Base-by-base conservation (phyloP, 2,888 invertebrate species). In the Lacanobia oleracea region DNA sequence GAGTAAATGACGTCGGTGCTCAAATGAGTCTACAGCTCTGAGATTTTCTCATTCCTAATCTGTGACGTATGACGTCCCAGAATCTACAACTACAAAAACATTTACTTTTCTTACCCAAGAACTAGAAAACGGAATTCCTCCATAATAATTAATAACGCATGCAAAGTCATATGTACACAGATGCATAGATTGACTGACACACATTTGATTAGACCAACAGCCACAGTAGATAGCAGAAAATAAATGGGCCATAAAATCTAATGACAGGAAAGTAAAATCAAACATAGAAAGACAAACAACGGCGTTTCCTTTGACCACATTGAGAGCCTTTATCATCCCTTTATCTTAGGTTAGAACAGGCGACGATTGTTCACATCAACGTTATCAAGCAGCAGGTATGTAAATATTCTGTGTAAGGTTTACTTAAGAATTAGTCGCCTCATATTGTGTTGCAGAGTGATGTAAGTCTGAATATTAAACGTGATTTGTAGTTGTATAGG, bases 261-360 rank as follows among this genome's bases (percentile, higher is more conserved):
- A 87, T 87, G 87, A 88, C 90, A 91, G 91, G 91, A 91, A 90
- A 93, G 87, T 86, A 87, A 90, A 88, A 88, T 88, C 90, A 92
- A 93, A 93, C 91, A 92, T 70, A 77, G 70, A 61, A 86, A 81
- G 82, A 82, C 88, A 91, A 92, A 94, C 93, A 92, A 87, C 89
- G 91, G 92, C 90, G 88, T 91, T 91, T 91, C 91, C 92, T 94
- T 93, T 94, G 93, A 92, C 94, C 93, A 92, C 87, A 90, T 91
- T 92, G 89, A 90, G 86, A 84, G 84, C 82, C 88, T 90, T 91
- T 91, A 93, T 91, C 89, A 86, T 89, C 87, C 88, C 89, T 89
- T 91, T 92, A 92, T 92, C 91, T 89, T 75, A 84, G 77, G 70
- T 81, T 87, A 89, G 89, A 90, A 93, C 92, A 92, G 90, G 83